Evolutionary conservation across 2,797 vertebrate genomes (phyloP).

Genomic region (Chromis chromis): DNA sequence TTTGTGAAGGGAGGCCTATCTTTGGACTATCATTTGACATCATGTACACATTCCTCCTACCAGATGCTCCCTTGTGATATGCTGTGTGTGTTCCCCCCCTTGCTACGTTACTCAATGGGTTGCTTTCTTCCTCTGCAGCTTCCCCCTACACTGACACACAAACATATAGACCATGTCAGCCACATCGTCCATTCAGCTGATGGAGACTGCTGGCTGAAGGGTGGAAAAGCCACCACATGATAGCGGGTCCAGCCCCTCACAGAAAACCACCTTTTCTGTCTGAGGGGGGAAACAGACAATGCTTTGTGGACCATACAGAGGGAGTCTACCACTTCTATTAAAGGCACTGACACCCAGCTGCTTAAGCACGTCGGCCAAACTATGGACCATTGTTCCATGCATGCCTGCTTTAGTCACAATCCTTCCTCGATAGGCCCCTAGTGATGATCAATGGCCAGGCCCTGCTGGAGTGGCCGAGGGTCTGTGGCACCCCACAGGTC

Average conservation of each 20-base stretch:
- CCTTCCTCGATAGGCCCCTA: conserved; percentile 80
- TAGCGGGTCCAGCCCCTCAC: conserved; percentile 69
- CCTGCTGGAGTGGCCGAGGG: conserved; percentile 68
- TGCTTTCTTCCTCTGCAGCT: conserved; percentile 77
- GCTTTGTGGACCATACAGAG: conserved; percentile 82
- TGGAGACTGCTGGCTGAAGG: conserved; percentile 72
- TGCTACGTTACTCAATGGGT: conserved; percentile 76
- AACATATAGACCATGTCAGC: conserved; percentile 83
- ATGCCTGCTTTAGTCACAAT: conserved; percentile 86
- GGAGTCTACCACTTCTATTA: conserved; percentile 85
- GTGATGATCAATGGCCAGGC: conserved; percentile 82
- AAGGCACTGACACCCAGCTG: conserved; percentile 86
- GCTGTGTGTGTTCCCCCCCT: conserved; percentile 79
- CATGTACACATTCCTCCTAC: conserved; percentile 83
- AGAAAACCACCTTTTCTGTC: conserved; percentile 84
- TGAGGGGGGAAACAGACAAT: conserved; percentile 83
- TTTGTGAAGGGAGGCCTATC: conserved; percentile 81
- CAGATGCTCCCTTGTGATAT: conserved; percentile 86
- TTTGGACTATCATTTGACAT: conserved; percentile 85
- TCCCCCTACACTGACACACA: conserved; percentile 70
- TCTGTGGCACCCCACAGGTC: conserved; percentile 80
- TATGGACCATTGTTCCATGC: conserved; percentile 84
- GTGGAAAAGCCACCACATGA: conserved; percentile 82
- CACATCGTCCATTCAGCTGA: conserved; percentile 80
- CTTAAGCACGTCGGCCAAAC: conserved; percentile 86